Evolutionary conservation across 1,140 invertebrate species (phyloP).

Genomic region (Bombus turneri): DNA sequence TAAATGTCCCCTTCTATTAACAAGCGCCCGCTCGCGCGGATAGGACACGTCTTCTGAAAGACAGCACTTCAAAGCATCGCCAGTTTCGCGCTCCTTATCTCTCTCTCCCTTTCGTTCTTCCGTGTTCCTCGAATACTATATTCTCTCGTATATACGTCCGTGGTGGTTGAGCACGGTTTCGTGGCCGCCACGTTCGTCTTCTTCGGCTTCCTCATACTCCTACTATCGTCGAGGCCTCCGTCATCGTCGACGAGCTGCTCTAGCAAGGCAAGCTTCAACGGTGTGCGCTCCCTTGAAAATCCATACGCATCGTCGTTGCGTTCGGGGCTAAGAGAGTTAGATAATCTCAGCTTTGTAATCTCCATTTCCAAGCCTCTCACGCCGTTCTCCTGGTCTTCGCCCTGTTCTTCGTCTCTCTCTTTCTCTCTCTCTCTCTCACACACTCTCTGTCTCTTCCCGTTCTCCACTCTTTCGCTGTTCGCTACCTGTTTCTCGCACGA

Average conservation of each 20-base stretch:
- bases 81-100: conserved; percentile 27
- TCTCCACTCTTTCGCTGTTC: background rate
- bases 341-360: conserved; percentile 79
- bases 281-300: conserved; percentile 71
- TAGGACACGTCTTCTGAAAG: conserved; percentile 80
- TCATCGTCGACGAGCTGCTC: conserved; percentile 51
- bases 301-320: conserved; percentile 66
- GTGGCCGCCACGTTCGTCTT: conserved; percentile 53
- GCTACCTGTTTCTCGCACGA: background rate
- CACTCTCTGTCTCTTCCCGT: background rate
- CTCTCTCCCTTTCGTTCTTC: background rate
- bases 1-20: conserved; percentile 79
- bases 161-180: conserved; percentile 23
- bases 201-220: conserved; percentile 61
- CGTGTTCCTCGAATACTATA: background rate
- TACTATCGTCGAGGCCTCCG: conserved; percentile 40
- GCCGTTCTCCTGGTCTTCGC: background rate
- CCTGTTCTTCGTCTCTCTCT: background rate
- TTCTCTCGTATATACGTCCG: background rate
- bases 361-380: conserved; percentile 62
- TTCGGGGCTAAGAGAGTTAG: conserved; percentile 72
- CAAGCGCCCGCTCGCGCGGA: conserved; percentile 77
- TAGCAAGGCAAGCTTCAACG: conserved; percentile 24
- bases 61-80: conserved; percentile 78
- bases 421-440: background rate